phyloP scores from a whole-genome alignment of 2,797 vertebrate species.

The Urophycis tenuis region DNA sequence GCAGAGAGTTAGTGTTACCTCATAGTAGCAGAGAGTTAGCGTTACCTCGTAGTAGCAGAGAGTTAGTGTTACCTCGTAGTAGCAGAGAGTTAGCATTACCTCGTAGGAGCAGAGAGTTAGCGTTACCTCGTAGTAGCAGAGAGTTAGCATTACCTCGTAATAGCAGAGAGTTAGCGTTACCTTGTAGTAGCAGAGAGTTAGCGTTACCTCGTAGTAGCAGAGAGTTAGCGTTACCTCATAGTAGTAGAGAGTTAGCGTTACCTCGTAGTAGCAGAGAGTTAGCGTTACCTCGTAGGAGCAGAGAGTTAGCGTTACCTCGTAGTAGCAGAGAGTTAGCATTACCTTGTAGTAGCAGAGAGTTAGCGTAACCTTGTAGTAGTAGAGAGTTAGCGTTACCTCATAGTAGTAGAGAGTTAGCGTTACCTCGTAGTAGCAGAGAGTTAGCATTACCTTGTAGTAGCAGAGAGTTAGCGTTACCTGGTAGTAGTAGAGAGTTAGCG shows the following conservation, averaged over 20 bases:
- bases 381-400: conserved; percentile 86
- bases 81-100: conserved; percentile 88
- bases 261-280: conserved; percentile 98
- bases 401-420: conserved; percentile 80
- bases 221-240: conserved; percentile 87
- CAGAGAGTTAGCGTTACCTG: conserved; percentile 91
- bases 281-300: conserved; percentile 91
- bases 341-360: conserved; percentile 98
- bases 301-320: conserved; percentile 86
- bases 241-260: conserved; percentile 83
- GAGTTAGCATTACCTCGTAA: conserved; percentile 87
- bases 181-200: conserved; percentile 97
- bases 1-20: conserved; percentile 88
- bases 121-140: conserved; percentile 93
- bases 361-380: conserved; percentile 89
- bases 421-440: conserved; percentile 98
- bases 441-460: conserved; percentile 89
- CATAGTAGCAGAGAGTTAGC: conserved; percentile 88
- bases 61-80: conserved; percentile 88
- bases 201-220: conserved; percentile 91
- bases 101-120: conserved; percentile 93
- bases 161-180: conserved; percentile 88
- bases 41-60: conserved; percentile 95
- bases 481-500: conserved; percentile 80
- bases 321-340: conserved; percentile 83